Conservation (phyloP, 2,113 vertebrate genomes). For the Chaenocephalus aceratus region DNA sequence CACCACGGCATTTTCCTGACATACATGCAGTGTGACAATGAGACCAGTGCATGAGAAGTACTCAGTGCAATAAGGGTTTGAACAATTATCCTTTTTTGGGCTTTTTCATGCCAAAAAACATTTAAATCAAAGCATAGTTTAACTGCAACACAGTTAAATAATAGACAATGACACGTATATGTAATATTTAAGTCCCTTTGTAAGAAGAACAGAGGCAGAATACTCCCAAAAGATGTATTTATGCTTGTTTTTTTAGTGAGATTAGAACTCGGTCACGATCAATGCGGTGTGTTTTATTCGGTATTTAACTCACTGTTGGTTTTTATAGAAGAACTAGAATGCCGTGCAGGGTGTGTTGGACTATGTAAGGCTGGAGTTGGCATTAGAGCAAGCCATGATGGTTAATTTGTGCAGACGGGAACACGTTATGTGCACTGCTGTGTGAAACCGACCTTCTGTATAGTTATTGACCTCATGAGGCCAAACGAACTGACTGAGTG, state of each 20-base stretch:
- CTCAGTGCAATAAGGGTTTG: not conserved
- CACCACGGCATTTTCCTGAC: not conserved
- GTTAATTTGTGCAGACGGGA: slow-evolving; percentile 5
- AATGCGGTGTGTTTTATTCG: not conserved
- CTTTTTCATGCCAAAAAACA: not conserved
- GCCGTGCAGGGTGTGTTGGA: not conserved
- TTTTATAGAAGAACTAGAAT: not conserved
- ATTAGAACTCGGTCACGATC: not conserved
- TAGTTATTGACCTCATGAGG: too few relatives aligned
- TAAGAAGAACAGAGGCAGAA: slow-evolving; percentile 2
- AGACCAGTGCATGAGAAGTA: not conserved
- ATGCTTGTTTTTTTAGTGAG: not conserved
- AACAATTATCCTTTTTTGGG: not conserved
- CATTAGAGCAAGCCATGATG: not conserved
- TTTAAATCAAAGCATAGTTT: not conserved
- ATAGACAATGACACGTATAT: not conserved
- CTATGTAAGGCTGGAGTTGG: not conserved
- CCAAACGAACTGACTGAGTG: too few relatives aligned
- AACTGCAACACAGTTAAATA: not conserved
- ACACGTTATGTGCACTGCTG: not conserved
- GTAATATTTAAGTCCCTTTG: not conserved
- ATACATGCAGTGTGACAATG: not conserved
- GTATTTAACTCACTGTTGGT: not conserved
- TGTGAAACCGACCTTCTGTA: too few relatives aligned
- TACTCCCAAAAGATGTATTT: not conserved